Conservation (phyloP, 64 coral and sea anemone genomes). For the Exaiptasia diaphana region DNA sequence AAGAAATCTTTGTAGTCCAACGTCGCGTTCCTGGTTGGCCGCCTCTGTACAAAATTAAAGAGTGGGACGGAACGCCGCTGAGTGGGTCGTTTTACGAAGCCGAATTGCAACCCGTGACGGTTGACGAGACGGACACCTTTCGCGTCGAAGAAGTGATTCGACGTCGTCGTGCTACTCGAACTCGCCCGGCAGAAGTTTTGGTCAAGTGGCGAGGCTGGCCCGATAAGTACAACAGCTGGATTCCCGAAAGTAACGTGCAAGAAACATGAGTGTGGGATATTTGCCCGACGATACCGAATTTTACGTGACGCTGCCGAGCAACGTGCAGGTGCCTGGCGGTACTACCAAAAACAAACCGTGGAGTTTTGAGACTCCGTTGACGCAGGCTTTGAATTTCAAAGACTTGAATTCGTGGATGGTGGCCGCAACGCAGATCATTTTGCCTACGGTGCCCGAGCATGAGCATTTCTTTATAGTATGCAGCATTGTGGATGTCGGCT, state of each 20-base stretch:
- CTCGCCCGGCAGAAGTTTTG: background rate
- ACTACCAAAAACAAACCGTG: too few relatives aligned
- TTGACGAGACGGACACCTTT: background rate
- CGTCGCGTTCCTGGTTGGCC: background rate
- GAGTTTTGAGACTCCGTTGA: too few relatives aligned
- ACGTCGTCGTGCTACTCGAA: background rate
- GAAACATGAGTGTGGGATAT: too few relatives aligned
- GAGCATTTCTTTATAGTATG: too few relatives aligned
- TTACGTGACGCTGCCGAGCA: slow-evolving; percentile 4
- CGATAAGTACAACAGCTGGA: slow-evolving; percentile 59
- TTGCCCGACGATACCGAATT: background rate
- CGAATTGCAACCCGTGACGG: slow-evolving; percentile 39
- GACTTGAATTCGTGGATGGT: too few relatives aligned
- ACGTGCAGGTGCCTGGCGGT: too few relatives aligned
- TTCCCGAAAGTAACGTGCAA: background rate
- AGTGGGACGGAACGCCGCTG: slow-evolving; percentile 30
- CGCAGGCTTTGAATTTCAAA: too few relatives aligned
- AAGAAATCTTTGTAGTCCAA: slow-evolving; percentile 34
- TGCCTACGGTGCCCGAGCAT: too few relatives aligned
- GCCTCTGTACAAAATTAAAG: slow-evolving; percentile 9
- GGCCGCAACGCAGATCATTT: too few relatives aligned
- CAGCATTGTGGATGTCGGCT: too few relatives aligned
- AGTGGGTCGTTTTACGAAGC: slow-evolving; percentile 53
- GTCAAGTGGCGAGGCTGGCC: slow-evolving; percentile 47
- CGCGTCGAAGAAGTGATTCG: slow-evolving; percentile 13